Evolutionary conservation across 2,888 invertebrate species (phyloP).

Genomic region (Chalcis sispes): DNA sequence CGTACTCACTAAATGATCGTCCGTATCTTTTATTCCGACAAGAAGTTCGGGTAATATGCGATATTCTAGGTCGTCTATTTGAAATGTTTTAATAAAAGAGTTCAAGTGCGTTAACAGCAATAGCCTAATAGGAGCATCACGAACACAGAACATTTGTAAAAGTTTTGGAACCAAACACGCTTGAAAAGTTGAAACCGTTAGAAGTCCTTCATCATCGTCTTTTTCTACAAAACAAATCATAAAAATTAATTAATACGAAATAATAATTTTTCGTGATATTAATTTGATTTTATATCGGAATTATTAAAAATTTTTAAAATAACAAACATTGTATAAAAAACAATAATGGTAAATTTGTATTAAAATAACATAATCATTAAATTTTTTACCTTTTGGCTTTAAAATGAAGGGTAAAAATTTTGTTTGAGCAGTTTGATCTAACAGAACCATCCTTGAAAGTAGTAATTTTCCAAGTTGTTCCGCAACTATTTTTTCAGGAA

Average conservation of each 20-base stretch:
- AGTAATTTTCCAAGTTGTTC: constrained; percentile 87
- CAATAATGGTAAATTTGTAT: too few relatives aligned
- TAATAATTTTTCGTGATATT: not conserved
- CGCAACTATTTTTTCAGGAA: constrained; percentile 89
- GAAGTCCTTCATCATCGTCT: constrained; percentile 80
- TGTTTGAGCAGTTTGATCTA: constrained; percentile 88
- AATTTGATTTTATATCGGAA: not conserved
- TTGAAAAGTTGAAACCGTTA: constrained; percentile 83
- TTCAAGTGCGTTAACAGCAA: constrained; percentile 87
- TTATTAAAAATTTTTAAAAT: too few relatives aligned
- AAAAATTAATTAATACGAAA: constrained; percentile 27
- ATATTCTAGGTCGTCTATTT: constrained; percentile 85
- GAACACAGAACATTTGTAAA: constrained; percentile 88
- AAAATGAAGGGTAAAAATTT: constrained; percentile 85
- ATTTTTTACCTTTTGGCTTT: constrained; percentile 81
- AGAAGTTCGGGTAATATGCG: constrained; percentile 92
- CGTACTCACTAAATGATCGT: constrained; percentile 88
- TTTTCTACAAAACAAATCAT: constrained; percentile 65
- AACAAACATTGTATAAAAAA: too few relatives aligned
- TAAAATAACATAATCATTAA: constrained; percentile 11
- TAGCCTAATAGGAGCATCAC: constrained; percentile 89
- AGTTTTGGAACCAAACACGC: constrained; percentile 86
- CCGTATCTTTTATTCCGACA: constrained; percentile 91
- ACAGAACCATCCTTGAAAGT: constrained; percentile 89
- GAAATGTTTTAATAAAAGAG: constrained; percentile 85